Conservation (phyloP, 2,797 vertebrate genomes). For the Melanitta fusca region DNA sequence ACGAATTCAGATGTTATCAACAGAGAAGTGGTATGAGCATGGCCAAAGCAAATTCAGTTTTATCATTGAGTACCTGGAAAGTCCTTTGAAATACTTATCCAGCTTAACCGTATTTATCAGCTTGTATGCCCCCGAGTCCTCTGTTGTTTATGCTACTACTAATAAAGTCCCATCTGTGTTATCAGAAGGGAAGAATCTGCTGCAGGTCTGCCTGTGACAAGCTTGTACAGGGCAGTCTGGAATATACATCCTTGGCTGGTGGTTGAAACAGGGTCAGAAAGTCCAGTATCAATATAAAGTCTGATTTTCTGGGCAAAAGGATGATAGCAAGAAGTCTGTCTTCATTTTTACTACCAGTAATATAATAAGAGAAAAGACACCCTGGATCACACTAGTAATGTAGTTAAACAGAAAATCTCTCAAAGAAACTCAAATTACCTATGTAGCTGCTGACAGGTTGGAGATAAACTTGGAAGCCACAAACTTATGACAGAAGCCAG, state of each 20-base stretch:
- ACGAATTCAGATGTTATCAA: not conserved
- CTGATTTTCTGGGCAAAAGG: not conserved
- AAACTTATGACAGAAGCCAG: not conserved
- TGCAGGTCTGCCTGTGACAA: rapidly evolving
- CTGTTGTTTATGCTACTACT: not conserved
- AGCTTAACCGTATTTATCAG: not conserved
- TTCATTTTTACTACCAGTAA: not conserved
- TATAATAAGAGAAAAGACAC: not conserved
- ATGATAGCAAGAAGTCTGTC: not conserved
- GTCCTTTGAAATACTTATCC: not conserved
- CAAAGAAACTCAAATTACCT: not conserved
- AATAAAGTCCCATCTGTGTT: not conserved
- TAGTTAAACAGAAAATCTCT: not conserved
- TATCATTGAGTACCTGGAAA: not conserved
- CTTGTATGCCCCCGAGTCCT: not conserved
- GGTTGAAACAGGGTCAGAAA: not conserved
- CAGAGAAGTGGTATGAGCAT: not conserved
- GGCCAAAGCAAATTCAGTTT: not conserved
- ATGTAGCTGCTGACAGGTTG: not conserved
- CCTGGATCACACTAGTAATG: not conserved
- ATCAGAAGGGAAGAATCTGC: not conserved
- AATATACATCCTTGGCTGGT: not conserved
- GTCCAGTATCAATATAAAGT: not conserved
- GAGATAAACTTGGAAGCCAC: not conserved
- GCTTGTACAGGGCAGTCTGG: not conserved